Conservation (phyloP, 2,888 invertebrate species). For the Agrilus cyanescens region DNA sequence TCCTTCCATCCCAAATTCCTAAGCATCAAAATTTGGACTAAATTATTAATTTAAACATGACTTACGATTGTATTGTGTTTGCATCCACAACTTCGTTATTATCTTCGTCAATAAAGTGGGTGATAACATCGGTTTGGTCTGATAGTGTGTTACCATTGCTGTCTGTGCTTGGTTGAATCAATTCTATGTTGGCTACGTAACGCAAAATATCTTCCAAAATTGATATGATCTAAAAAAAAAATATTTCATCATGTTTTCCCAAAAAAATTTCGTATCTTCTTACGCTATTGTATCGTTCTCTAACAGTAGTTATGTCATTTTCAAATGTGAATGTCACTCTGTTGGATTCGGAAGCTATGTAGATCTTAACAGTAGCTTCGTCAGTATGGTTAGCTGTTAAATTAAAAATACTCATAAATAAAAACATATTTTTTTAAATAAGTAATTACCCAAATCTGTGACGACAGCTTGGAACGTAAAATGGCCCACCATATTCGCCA, state of each 20-base stretch:
- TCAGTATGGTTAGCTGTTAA: slow-evolving; percentile 24
- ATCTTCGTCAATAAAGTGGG: slow-evolving; percentile 43
- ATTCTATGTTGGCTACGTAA: slow-evolving; percentile 48
- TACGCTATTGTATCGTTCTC: slow-evolving; percentile 35
- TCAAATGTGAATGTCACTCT: slow-evolving; percentile 45
- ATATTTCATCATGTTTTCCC: background rate
- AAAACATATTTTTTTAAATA: too few relatives aligned
- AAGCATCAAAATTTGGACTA: background rate
- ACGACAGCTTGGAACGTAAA: slow-evolving; percentile 46
- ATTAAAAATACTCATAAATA: too few relatives aligned
- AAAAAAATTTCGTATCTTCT: slow-evolving; percentile 24
- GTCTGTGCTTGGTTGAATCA: slow-evolving; percentile 35
- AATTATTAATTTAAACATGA: slow-evolving; percentile 13
- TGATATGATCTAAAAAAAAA: slow-evolving; percentile 38
- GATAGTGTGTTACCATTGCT: slow-evolving; percentile 30
- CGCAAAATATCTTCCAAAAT: slow-evolving; percentile 40
- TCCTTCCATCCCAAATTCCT: too few relatives aligned
- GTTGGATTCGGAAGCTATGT: slow-evolving; percentile 44
- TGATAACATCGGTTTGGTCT: slow-evolving; percentile 38
- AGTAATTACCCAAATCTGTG: slow-evolving; percentile 41
- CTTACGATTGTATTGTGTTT: slow-evolving; percentile 41
- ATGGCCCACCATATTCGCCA: slow-evolving; percentile 46
- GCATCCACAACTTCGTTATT: slow-evolving; percentile 40
- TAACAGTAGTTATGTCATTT: slow-evolving; percentile 38
- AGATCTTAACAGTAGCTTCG: slow-evolving; percentile 41